Evolutionary conservation across 2,113 vertebrate species (phyloP).

Genomic region (Todiramphus chloris): DNA sequence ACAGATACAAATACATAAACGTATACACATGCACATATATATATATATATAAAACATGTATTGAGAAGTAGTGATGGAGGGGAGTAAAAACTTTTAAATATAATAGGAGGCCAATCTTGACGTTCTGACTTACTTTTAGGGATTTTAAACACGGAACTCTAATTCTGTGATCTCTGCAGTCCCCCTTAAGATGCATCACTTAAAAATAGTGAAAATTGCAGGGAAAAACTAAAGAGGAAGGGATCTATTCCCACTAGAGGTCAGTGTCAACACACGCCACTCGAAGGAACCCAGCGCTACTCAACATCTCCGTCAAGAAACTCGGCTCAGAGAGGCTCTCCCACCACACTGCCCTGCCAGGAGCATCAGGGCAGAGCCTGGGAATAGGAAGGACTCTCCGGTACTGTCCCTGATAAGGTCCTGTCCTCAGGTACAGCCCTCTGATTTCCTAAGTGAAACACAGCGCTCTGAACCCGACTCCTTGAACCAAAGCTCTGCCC

Average conservation of each 20-base stretch:
- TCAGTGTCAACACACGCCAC: not conserved
- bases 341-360: not conserved
- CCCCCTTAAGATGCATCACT: not conserved
- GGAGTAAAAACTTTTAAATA: not conserved
- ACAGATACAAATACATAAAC: too few species aligned
- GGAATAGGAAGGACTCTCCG: not conserved
- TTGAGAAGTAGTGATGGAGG: not conserved
- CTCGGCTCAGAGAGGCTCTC: not conserved
- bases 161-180: not conserved
- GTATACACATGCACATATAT: not conserved
- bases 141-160: not conserved
- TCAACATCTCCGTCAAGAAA: not conserved
- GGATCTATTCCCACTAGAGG: constrained; percentile 29
- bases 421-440: not conserved
- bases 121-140: not conserved
- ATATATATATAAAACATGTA: not conserved
- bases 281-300: not conserved
- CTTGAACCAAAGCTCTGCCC: not conserved
- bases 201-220: not conserved
- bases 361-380: not conserved
- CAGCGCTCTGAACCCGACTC: not conserved
- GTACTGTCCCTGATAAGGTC: not conserved
- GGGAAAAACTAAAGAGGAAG: not conserved
- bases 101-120: not conserved
- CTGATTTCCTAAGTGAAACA: not conserved